Conservation (phyloP, 2,888 invertebrate species). For the Tetheella fluctuosa region DNA sequence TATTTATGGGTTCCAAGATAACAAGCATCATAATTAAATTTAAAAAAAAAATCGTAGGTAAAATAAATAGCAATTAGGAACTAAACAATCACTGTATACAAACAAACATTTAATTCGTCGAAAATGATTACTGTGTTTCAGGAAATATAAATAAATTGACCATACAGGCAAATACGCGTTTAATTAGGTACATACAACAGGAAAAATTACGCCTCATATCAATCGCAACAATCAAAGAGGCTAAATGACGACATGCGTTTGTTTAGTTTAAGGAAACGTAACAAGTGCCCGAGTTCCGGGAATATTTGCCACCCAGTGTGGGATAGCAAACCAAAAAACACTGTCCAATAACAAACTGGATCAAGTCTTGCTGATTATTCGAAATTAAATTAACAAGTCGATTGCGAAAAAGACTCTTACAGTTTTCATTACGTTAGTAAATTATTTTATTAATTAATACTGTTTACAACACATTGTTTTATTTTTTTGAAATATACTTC, state of each 20-base stretch:
- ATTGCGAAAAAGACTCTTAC: no score
- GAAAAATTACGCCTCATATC: background rate
- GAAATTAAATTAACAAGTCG: no score
- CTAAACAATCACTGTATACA: background rate
- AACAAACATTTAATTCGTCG: background rate
- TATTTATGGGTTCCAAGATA: no score
- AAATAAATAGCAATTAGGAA: background rate
- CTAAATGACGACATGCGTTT: background rate
- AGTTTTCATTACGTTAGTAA: no score
- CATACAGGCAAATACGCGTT: background rate
- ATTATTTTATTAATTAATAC: no score
- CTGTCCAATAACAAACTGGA: no score
- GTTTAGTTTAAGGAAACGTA: background rate
- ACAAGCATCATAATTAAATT: no score
- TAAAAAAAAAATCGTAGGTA: background rate
- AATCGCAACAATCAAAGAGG: background rate
- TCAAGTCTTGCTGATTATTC: no score
- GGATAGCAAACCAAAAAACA: no score
- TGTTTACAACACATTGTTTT: no score
- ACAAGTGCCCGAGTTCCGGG: background rate
- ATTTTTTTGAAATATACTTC: no score
- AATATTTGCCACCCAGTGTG: background rate
- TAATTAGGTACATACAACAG: conserved; percentile 1
- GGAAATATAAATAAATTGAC: background rate
- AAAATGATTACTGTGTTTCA: background rate